Base-by-base conservation (phyloP, 2,113 vertebrate genomes). In the Thamnaconus septentrionalis region DNA sequence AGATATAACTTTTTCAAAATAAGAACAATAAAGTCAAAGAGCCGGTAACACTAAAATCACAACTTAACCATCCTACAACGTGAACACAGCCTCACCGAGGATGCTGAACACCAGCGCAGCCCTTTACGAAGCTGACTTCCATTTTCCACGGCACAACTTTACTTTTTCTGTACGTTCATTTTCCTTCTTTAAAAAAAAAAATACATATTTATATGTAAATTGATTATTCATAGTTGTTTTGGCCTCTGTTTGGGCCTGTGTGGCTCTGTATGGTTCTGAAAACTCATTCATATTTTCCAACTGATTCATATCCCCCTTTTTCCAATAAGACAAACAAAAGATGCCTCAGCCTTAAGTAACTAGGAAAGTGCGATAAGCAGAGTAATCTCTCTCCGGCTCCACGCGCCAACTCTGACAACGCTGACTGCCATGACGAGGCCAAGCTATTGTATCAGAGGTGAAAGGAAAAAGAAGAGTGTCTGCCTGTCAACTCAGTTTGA, bases 361-460 rank as follows among this genome's bases (percentile, higher is more conserved):
- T 18, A 43, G 54, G 77, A 66, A 69, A 59, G 4, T n/a, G 11
- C 47, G 73, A 79, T 73, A 77, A 78, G 58, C 68, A 71, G 65
- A 71, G 65, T 55, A 82, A 66, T 74, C 43, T 50, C 53, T 41
- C 56, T 51, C 65, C 1, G 54, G 51, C 46, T 54, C 41, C 54
- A 50, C 53, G n/a, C 55, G 59, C 8, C 5, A 52, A 49, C 71
- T 40, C 41, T 49, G 40, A 31, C n/a, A 11, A 10, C 6, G 42
- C 53, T 41, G 43, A 31, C n/a, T 50, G 48, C 48, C 18, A 31
- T 52, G 43, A 72, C 73, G 56, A 69, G 41, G 51, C 48, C 44
- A 57, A 55, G 48, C 55, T 55, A 56, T 54, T 76, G 60, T 61
- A 55, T 45, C 66, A 49, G 43, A 41, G 41, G 54, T 54, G 61